phyloP scores from a whole-genome alignment of 2,113 vertebrate genomes.

The Sorex fumeus region DNA sequence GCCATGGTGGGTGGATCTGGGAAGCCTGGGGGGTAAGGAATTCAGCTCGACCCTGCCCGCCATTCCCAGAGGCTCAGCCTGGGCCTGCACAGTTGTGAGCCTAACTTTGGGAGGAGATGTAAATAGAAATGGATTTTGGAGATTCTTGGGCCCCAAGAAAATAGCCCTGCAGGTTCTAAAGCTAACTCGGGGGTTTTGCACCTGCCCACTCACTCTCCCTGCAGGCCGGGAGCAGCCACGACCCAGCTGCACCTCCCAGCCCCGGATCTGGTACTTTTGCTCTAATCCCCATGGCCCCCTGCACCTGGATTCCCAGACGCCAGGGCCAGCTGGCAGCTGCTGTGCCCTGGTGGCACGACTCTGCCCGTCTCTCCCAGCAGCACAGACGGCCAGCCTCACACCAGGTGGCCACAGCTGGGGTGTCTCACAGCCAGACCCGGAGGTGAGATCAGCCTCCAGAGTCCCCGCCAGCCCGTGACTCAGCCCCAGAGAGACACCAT shows the following conservation, averaged over 20 bases:
- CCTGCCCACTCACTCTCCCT: background rate
- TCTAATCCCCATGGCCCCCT: constrained; percentile 70
- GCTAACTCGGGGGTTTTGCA: background rate
- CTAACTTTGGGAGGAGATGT: constrained; percentile 22
- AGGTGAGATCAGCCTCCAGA: constrained; percentile 70
- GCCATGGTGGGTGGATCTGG: background rate
- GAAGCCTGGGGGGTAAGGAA: background rate
- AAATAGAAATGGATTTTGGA: constrained; percentile 47
- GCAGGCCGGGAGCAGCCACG: background rate
- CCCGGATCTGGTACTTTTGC: constrained; percentile 13
- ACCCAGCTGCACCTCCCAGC: background rate
- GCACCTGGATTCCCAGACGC: constrained; percentile 81
- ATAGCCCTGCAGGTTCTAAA: constrained; percentile 45
- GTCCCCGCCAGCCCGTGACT: constrained; percentile 55
- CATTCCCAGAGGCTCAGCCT: background rate
- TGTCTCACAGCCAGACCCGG: constrained; percentile 38
- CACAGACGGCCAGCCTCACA: constrained; percentile 8
- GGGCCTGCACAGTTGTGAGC: background rate
- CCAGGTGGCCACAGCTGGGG: constrained; percentile 73
- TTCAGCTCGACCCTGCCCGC: background rate
- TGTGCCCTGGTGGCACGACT: background rate
- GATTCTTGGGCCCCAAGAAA: constrained; percentile 53
- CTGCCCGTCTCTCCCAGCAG: constrained; percentile 36
- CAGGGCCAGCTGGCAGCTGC: constrained; percentile 70
- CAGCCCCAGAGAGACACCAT: constrained; percentile 1